Percentiles rank a stretch among this genome's conserved stretches.
Conservation (phyloP, 2,888 invertebrate genomes). For the Invenusta paracnida region DNA sequence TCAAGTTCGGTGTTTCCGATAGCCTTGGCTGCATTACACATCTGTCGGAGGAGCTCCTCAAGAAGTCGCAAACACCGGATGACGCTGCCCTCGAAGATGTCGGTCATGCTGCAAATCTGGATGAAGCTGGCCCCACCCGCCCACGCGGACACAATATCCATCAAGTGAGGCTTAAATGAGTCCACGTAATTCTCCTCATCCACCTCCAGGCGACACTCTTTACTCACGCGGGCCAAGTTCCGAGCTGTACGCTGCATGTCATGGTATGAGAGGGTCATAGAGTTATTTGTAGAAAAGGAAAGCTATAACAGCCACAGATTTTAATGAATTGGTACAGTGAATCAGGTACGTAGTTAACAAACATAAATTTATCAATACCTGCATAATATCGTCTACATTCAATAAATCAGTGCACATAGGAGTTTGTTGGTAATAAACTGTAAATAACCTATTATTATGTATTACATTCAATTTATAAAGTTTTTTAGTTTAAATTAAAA, state of each 20-base stretch:
- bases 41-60: slow-evolving; percentile 88
- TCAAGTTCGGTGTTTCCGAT: slow-evolving; percentile 92
- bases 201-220: slow-evolving; percentile 65
- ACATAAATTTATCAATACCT: too few relatives aligned
- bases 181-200: slow-evolving; percentile 85
- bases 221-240: slow-evolving; percentile 79
- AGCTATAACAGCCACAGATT: too few relatives aligned
- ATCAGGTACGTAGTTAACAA: too few relatives aligned
- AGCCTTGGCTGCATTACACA: slow-evolving; percentile 89
- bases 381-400: too few relatives aligned
- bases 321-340: too few relatives aligned
- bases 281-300: too few relatives aligned
- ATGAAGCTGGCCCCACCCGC: slow-evolving; percentile 84
- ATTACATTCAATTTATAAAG: too few relatives aligned
- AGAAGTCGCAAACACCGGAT: slow-evolving; percentile 88
- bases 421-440: too few relatives aligned
- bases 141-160: slow-evolving; percentile 96
- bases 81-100: slow-evolving; percentile 84
- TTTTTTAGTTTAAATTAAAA: too few relatives aligned
- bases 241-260: slow-evolving; percentile 59
- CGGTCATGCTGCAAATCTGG: slow-evolving; percentile 89
- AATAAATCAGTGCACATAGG: too few relatives aligned
- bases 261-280: not conserved
- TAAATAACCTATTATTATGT: too few relatives aligned
- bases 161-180: slow-evolving; percentile 84